These are phyloP conservation scores for Eulacestoma nigropectus DNA, from an alignment of 2,113 vertebrate species.

Conservation along the genomic window DNA sequence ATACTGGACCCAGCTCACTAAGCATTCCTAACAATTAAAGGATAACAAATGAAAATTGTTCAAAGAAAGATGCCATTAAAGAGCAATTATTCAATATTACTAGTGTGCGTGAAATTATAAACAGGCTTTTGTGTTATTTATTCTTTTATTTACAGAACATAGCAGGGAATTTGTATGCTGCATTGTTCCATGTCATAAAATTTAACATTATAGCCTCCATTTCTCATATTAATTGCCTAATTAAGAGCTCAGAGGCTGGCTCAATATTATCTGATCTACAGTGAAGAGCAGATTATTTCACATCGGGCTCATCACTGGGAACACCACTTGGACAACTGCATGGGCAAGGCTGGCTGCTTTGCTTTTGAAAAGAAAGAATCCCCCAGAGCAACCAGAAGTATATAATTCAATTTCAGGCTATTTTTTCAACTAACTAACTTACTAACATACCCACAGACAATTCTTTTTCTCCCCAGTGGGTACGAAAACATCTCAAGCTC, in stretches of 20 bases:
- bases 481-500: not conserved
- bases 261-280: not conserved
- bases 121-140: not conserved
- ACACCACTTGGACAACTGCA: not conserved
- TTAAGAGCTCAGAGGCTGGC: not conserved
- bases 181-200: not conserved
- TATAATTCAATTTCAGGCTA: not conserved
- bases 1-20: not conserved
- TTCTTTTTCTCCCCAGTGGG: not conserved
- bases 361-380: not conserved
- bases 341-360: not conserved
- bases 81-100: not conserved
- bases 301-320: not conserved
- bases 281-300: not conserved
- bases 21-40: not conserved
- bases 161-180: not conserved
- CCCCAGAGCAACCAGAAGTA: not conserved
- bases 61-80: not conserved
- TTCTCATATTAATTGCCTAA: slow-evolving; percentile 36
- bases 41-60: not conserved
- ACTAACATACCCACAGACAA: not conserved
- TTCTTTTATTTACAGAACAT: slow-evolving; percentile 16
- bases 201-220: not conserved
- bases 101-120: not conserved
- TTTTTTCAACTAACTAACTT: not conserved